A percentile compares a stretch with the other conserved stretches of the same genome.
phyloP scores from a whole-genome alignment of 2,797 vertebrate genomes.

The Hafferia zeledoni region DNA sequence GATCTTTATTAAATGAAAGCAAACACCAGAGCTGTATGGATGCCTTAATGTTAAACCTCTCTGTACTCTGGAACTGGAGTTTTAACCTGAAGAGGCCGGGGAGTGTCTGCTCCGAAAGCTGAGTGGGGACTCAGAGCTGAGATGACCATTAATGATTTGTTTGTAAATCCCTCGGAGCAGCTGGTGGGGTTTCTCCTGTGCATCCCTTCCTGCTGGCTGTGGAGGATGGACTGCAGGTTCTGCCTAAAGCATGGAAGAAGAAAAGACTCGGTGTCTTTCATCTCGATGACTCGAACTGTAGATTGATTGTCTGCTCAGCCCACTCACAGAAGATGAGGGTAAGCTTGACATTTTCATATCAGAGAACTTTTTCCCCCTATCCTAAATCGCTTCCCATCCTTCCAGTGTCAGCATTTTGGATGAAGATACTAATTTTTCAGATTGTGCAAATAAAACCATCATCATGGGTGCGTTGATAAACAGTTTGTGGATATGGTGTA shows the following conservation, averaged over 20 bases:
- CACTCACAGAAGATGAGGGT: conserved; percentile 39
- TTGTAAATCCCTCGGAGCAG: conserved; percentile 2
- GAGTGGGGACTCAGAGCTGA: conserved; percentile 40
- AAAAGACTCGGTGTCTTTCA: conserved; percentile 4
- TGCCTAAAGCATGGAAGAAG: neutral
- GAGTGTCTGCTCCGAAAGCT: conserved; percentile 51
- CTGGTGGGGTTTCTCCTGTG: conserved; percentile 2
- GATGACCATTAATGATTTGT: conserved; percentile 21
- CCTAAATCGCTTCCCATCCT: conserved; percentile 18
- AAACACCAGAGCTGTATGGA: conserved; percentile 78
- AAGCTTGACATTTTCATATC: conserved; percentile 29
- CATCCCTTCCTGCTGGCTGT: conserved; percentile 19
- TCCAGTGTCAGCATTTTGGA: conserved; percentile 20
- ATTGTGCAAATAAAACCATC: conserved; percentile 34
- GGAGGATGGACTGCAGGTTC: neutral
- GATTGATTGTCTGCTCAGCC: neutral
- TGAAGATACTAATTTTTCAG: conserved; percentile 62
- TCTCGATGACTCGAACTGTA: neutral
- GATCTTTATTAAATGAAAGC: conserved; percentile 79
- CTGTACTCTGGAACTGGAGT: conserved; percentile 68
- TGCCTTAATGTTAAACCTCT: conserved; percentile 76
- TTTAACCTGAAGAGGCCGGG: conserved; percentile 58
- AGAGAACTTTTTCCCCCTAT: neutral
- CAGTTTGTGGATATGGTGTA: conserved; percentile 27
- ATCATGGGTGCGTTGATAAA: conserved; percentile 28